Conservation (phyloP, 2,888 invertebrate species). For the Saturnia japonica region DNA sequence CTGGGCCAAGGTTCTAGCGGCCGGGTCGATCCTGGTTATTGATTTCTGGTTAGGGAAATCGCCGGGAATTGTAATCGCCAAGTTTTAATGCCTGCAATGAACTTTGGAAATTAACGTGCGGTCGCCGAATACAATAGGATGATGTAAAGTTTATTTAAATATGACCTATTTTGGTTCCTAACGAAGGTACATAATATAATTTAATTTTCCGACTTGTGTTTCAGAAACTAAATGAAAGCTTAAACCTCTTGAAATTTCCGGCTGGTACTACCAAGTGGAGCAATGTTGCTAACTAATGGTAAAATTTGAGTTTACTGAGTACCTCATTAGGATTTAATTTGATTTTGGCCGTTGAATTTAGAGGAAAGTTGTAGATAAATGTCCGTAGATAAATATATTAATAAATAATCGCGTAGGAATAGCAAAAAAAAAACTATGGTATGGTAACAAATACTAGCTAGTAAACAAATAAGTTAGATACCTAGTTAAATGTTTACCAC, state of each 20-base stretch:
- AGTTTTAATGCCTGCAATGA: neutral
- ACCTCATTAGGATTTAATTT: no score
- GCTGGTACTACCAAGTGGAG: no score
- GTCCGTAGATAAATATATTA: neutral
- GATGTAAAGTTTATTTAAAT: neutral
- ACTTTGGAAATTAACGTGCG: neutral
- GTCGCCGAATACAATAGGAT: neutral
- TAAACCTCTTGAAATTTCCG: neutral
- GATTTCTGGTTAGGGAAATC: neutral
- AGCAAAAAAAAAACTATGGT: neutral
- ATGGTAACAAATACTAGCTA: neutral
- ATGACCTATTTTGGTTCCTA: neutral
- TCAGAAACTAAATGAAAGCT: neutral
- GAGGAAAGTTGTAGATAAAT: neutral
- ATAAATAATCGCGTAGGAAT: neutral
- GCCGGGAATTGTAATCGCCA: neutral
- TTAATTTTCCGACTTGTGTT: neutral
- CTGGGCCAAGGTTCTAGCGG: constrained; percentile 7
- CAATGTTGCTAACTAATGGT: no score
- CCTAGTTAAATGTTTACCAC: neutral
- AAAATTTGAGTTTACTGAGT: no score
- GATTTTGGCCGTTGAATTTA: no score
- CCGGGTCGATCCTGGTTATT: constrained; percentile 4
- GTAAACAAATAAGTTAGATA: constrained; percentile 3
- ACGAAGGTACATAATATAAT: neutral